Base-by-base conservation (phyloP, 2,797 vertebrate species). In the Acridotheres tristis region DNA sequence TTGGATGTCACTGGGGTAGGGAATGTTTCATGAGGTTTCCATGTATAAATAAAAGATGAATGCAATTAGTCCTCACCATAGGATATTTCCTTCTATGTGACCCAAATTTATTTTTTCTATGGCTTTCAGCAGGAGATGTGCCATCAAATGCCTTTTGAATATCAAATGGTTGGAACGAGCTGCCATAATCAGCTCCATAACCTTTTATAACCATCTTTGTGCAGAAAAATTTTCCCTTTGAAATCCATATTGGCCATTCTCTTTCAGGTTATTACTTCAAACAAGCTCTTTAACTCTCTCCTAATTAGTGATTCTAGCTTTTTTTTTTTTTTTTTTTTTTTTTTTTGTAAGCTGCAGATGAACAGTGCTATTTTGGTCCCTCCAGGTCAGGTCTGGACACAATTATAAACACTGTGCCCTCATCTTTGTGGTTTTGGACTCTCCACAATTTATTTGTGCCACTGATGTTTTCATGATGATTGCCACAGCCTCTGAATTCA, bases 1-100 rank as follows among this genome's bases (percentile, higher is more conserved):
- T 89, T 83, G 84, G 77, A 88, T 91, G 79, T 69, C 79, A 86
- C 63, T 83, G 30, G 72, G 9, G 54, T 89, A 82, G 81, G 53
- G 61, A 95, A 95, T 85, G 72, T 76, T 92, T 92, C 87, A 79
- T 92, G 90, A 96, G 54, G 65, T 90, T 95, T 93, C 85, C 83
- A 85, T 55, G 59, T 54, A 91, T 95, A 94, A 92, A 96, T 96
- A 93, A 97, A 96, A 92, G 83, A 96, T 95, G 84, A 94, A 91
- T 83, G 91, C 88, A 95, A 95, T 97, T 96, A 97, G 76, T 79
- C 67, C 69, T 96, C 94, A 95, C 88, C 90, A 81, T 91, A 91
- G 91, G 89, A 91, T 67, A 76, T 88, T 95, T 91, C 90, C 55
- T 86, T 93, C 95, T 75, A 0, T 87, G 92, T 94, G 88, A 96